phyloP scores from a whole-genome alignment of 2,888 invertebrate species.

The Pimpla rufipes region DNA sequence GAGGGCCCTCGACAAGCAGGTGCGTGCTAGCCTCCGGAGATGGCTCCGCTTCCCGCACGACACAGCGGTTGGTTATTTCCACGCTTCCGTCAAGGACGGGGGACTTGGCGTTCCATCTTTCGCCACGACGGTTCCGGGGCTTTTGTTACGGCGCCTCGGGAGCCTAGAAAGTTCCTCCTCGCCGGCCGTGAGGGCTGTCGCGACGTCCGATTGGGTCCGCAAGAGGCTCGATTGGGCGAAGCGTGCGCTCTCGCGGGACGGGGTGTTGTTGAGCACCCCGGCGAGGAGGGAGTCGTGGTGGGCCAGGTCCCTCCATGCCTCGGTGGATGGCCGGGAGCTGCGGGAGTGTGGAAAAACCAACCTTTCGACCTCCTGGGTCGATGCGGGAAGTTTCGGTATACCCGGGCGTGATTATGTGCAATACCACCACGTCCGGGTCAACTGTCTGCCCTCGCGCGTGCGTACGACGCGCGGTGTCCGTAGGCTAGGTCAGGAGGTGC shows the following conservation, averaged over 20 bases:
- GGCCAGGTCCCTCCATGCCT: constrained; percentile 13
- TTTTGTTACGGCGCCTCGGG: neutral
- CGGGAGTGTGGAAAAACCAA: constrained; percentile 11
- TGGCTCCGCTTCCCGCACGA: constrained; percentile 60
- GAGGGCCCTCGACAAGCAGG: constrained; percentile 26
- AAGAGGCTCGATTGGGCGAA: neutral
- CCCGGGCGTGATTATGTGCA: constrained; percentile 69
- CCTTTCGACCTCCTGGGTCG: constrained; percentile 56
- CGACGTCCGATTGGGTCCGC: constrained; percentile 13
- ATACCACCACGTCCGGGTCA: constrained; percentile 77
- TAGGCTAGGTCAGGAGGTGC: neutral
- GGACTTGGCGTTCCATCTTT: constrained; percentile 58
- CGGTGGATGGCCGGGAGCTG: constrained; percentile 58
- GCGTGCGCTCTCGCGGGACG: neutral
- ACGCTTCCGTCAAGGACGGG: constrained; percentile 43
- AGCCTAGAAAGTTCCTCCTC: neutral
- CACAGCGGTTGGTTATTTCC: constrained; percentile 53
- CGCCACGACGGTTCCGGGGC: constrained; percentile 22
- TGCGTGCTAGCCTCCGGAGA: constrained; percentile 15
- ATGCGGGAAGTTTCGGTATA: constrained; percentile 52
- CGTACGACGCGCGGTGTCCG: constrained; percentile 74
- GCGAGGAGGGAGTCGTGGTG: neutral
- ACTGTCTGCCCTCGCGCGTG: constrained; percentile 75
- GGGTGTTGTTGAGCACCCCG: neutral
- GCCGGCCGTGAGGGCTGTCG: neutral